Base-by-base conservation (phyloP, 2,113 vertebrate species). In the Lota lota region DNA sequence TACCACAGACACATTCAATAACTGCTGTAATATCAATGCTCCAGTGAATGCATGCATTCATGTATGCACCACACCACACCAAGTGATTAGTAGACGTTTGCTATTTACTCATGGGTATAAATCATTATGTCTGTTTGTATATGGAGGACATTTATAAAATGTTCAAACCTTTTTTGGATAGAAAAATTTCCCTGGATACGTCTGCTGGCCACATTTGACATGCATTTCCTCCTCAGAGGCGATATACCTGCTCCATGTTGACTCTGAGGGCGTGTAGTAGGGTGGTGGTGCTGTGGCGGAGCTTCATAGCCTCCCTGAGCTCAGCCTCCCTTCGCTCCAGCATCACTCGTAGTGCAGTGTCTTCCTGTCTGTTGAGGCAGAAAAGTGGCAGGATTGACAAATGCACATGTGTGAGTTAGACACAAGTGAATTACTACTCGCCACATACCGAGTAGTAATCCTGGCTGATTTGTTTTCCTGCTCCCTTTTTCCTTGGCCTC, bases 261-360 rank as follows among this genome's bases (percentile, higher is more conserved):
- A 79, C 76, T 69, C 83, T 64, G 61, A 93, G 85, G 2, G 87
- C 81, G 10, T 81, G 77, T 24, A 93, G 77, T 33, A 93, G 63
- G 0, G 83, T 84, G 40, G 83, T 85, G 72, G 93, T 83, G 68
- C 87, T 77, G 69, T 87, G 81, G 2, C 90, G 89, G 61, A 92
- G 86, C 75, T 87, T 88, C 76, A 83, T 86, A 1, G 89, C 83
- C 66, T 90, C 87, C n/a, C 88, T 77, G 21, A 93, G 88, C 80
- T 93, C 89, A 1, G 85, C 86, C 69, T 94, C 89, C 54, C 91
- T 80, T 19, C 86, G 90, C 65, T 90, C 90, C 73, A 92, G 66
- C 79, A 92, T 85, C 63, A 88, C 53, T 15, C 63, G 72, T 24
- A 92, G 75, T 0, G 87, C 64, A 4, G 85, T 74, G 21, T 88